phyloP scores from a whole-genome alignment of 2,888 invertebrate species.

The Carterocephalus palaemon region DNA sequence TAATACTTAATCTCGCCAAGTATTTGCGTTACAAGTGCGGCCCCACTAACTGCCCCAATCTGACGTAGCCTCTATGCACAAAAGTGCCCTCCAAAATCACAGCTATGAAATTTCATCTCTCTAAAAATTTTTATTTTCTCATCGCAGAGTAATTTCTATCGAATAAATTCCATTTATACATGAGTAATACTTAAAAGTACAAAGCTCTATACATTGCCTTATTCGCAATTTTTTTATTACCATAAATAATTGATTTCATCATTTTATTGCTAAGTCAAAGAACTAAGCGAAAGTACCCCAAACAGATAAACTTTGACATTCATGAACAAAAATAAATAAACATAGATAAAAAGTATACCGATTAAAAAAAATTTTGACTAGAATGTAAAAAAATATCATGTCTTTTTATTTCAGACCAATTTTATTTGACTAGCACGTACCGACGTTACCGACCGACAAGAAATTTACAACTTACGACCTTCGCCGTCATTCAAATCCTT shows the following conservation, averaged over 20 bases:
- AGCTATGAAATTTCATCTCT: conserved; percentile 75
- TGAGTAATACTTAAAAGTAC: conserved; percentile 73
- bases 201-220: conserved; percentile 79
- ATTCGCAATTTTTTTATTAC: conserved; percentile 66
- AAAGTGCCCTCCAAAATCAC: conserved; percentile 74
- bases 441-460: conserved; percentile 49
- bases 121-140: conserved; percentile 55
- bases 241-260: conserved; percentile 79
- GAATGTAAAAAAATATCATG: conserved; percentile 53
- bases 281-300: conserved; percentile 62
- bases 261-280: conserved; percentile 70
- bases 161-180: conserved; percentile 70
- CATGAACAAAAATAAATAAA: conserved; percentile 48
- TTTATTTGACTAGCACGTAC: conserved; percentile 74
- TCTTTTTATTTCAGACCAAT: conserved; percentile 62
- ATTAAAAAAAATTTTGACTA: conserved; percentile 74
- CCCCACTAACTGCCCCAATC: conserved; percentile 37
- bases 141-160: conserved; percentile 54
- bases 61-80: conserved; percentile 62
- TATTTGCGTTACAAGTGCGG: conserved; percentile 53
- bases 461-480: conserved; percentile 39
- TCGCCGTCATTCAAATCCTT: conserved; percentile 45
- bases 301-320: conserved; percentile 47
- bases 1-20: conserved; percentile 47
- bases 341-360: conserved; percentile 46